Percentiles rank a stretch among this genome's conserved stretches.
These are phyloP conservation scores for Mirounga angustirostris DNA, from an alignment of 2,113 vertebrate species.

Conservation along the genomic window DNA sequence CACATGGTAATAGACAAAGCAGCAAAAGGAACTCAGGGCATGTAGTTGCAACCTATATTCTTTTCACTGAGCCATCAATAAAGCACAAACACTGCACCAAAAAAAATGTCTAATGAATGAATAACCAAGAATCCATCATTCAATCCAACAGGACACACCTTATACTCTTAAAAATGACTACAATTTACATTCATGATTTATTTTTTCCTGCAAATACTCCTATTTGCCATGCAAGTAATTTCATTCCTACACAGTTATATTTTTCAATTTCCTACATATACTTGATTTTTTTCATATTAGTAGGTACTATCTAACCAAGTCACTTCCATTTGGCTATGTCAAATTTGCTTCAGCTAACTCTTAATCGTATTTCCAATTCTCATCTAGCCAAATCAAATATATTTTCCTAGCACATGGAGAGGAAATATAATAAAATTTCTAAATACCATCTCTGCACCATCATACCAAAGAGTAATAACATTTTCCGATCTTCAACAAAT, in stretches of 20 bases:
- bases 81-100: not conserved
- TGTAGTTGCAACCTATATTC: not conserved
- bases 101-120: constrained; percentile 45
- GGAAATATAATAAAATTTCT: constrained; percentile 63
- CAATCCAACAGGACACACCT: not conserved
- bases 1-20: not conserved
- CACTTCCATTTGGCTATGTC: constrained; percentile 67
- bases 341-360: constrained; percentile 62
- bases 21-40: not conserved
- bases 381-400: constrained; percentile 62
- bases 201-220: constrained; percentile 56
- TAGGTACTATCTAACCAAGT: constrained; percentile 48
- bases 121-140: constrained; percentile 65
- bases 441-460: constrained; percentile 60
- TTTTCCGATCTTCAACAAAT: constrained; percentile 28
- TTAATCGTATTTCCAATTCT: constrained; percentile 70
- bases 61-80: not conserved
- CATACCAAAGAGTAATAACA: constrained; percentile 31
- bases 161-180: constrained; percentile 60
- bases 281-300: constrained; percentile 60
- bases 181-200: constrained; percentile 68
- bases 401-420: constrained; percentile 45
- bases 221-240: constrained; percentile 75
- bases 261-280: constrained; percentile 67
- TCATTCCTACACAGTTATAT: constrained; percentile 49